These are phyloP conservation scores for Ephialtes manifestator DNA, from an alignment of 2,888 invertebrate species.

Conservation along the genomic window DNA sequence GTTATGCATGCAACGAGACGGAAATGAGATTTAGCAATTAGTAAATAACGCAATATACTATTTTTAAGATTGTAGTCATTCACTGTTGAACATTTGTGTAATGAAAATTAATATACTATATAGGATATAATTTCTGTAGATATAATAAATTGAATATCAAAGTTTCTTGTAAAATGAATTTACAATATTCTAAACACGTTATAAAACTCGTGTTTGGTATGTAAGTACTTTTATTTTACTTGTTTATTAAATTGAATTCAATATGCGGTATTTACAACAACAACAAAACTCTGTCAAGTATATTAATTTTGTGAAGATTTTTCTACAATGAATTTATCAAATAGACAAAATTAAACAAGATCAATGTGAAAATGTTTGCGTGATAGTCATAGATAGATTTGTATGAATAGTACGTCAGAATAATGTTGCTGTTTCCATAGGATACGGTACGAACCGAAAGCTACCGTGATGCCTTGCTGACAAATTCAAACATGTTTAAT, in stretches of 20 bases:
- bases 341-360: neutral
- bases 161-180: no score
- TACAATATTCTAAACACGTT: no score
- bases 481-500: constrained; percentile 90
- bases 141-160: no score
- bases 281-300: no score
- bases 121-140: no score
- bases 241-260: no score
- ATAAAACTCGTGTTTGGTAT: no score
- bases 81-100: no score
- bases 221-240: no score
- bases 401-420: constrained; percentile 51
- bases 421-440: constrained; percentile 82
- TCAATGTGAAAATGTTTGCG: constrained; percentile 3
- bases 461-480: constrained; percentile 94
- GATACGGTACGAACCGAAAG: constrained; percentile 95
- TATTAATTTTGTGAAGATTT: no score
- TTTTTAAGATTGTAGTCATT: neutral
- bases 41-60: neutral
- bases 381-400: constrained; percentile 25
- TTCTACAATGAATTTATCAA: neutral
- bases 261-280: no score
- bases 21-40: neutral
- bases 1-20: neutral
- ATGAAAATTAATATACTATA: no score